Percentiles rank a stretch among this genome's conserved stretches.
These are phyloP conservation scores for Gymnosoma rotundatum DNA, from an alignment of 2,888 invertebrate genomes.

Conservation along the genomic window DNA sequence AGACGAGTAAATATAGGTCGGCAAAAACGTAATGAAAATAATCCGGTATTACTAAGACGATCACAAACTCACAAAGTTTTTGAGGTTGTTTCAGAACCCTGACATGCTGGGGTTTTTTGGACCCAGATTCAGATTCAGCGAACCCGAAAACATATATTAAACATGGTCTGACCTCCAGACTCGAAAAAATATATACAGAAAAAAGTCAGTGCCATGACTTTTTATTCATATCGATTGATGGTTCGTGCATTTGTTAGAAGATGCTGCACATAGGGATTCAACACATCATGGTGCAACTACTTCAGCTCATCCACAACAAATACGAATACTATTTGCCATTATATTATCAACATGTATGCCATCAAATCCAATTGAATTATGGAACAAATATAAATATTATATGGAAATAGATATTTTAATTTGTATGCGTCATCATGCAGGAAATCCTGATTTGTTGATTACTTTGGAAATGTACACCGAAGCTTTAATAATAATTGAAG, in stretches of 20 bases:
- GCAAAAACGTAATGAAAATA: too few relatives aligned
- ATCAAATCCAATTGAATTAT: slow-evolving; percentile 58
- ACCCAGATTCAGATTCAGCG: too few relatives aligned
- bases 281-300: slow-evolving; percentile 28
- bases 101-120: too few relatives aligned
- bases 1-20: too few relatives aligned
- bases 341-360: slow-evolving; percentile 57
- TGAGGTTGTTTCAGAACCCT: too few relatives aligned
- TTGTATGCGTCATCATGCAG: slow-evolving; percentile 36
- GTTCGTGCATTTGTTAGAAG: slow-evolving; percentile 16
- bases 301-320: slow-evolving; percentile 23
- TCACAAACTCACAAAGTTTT: too few relatives aligned
- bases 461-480: slow-evolving; percentile 49
- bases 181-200: too few relatives aligned
- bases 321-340: slow-evolving; percentile 62
- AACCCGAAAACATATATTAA: too few relatives aligned
- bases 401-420: slow-evolving; percentile 69
- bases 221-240: too few relatives aligned
- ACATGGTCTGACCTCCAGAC: too few relatives aligned
- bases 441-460: slow-evolving; percentile 34
- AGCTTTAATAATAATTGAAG: slow-evolving; percentile 58
- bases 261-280: slow-evolving; percentile 47
- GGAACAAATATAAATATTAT: slow-evolving; percentile 51
- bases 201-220: too few relatives aligned
- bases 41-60: too few relatives aligned